Percentiles rank a stretch among this genome's conserved stretches.
phyloP scores from a whole-genome alignment of 2,797 vertebrate species.

The Molossus molossus region DNA sequence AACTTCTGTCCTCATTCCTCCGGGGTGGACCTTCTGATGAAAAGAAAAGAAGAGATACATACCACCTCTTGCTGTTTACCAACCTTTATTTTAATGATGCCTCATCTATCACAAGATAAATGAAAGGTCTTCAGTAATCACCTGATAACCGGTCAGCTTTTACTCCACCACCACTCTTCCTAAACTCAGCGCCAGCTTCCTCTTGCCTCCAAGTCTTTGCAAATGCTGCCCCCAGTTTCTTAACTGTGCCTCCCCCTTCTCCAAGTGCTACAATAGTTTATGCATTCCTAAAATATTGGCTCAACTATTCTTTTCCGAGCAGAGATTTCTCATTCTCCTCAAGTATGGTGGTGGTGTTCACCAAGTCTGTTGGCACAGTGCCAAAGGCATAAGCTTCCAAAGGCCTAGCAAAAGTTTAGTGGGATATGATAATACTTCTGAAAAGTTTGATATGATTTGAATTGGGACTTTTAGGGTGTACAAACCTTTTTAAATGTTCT shows the following conservation, averaged over 20 bases:
- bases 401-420: neutral
- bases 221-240: neutral
- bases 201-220: neutral
- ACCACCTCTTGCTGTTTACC: neutral
- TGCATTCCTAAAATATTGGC: neutral
- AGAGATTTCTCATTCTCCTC: neutral
- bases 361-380: neutral
- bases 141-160: neutral
- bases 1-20: neutral
- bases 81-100: neutral
- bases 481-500: neutral
- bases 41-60: neutral
- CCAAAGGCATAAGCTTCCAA: neutral
- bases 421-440: neutral
- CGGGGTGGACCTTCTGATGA: neutral
- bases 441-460: neutral
- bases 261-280: neutral
- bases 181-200: neutral
- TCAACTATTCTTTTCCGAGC: neutral
- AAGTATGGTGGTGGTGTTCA: neutral
- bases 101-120: neutral
- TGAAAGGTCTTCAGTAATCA: neutral
- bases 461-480: neutral
- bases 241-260: neutral
- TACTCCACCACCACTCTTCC: neutral